Percentiles rank a stretch among this genome's conserved stretches.
These are phyloP conservation scores for Chaenodraco wilsoni DNA, from an alignment of 2,797 vertebrate species.

Conservation along the genomic window DNA sequence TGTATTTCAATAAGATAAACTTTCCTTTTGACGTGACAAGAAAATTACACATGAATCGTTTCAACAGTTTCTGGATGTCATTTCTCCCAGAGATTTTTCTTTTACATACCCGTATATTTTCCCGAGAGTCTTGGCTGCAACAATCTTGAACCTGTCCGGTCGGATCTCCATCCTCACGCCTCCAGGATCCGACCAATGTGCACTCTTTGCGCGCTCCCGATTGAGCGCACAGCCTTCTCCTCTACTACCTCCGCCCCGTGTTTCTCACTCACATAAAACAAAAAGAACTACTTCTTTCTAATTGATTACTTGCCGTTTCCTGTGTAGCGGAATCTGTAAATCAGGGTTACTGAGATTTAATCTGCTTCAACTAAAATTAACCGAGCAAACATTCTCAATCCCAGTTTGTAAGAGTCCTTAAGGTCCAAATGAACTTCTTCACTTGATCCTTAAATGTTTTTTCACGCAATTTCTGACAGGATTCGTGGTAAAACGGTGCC, in stretches of 20 bases:
- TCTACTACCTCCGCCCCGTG: constrained; percentile 47
- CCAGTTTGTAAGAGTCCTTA: constrained; percentile 32
- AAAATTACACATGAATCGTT: not conserved
- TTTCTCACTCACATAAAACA: constrained; percentile 47
- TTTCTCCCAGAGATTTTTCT: constrained; percentile 4
- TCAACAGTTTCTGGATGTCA: not conserved
- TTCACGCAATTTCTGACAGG: constrained; percentile 58
- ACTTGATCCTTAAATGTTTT: constrained; percentile 25
- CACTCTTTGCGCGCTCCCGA: constrained; percentile 69
- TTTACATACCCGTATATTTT: constrained; percentile 84
- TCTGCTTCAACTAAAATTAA: constrained; percentile 35
- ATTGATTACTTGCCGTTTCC: constrained; percentile 1
- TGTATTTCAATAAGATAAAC: not conserved
- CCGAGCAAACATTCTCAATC: constrained; percentile 43
- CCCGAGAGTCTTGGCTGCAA: constrained; percentile 82
- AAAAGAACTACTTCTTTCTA: constrained; percentile 25
- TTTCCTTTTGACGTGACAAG: not conserved
- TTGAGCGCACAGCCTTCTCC: constrained; percentile 65
- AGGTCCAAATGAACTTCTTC: constrained; percentile 46
- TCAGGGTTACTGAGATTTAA: constrained; percentile 16
- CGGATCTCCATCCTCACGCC: constrained; percentile 85
- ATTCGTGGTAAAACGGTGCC: constrained; percentile 63
- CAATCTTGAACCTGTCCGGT: constrained; percentile 84
- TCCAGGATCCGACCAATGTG: constrained; percentile 73
- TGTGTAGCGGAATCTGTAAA: not conserved